These are phyloP conservation scores for Zele albiditarsus DNA, from an alignment of 2,888 invertebrate genomes.

Conservation along the genomic window DNA sequence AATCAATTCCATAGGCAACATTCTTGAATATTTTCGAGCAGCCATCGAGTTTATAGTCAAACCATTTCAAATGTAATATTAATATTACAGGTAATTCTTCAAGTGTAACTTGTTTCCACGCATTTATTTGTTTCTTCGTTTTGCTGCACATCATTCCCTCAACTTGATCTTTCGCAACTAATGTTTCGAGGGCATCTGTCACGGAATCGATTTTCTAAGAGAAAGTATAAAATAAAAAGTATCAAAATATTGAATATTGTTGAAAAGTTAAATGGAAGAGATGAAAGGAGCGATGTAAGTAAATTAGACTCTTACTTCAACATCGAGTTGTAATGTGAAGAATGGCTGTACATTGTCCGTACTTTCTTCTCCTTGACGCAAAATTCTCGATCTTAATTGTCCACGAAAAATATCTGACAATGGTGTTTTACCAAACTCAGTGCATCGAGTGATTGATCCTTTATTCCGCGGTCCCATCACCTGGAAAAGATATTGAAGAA, in stretches of 20 bases:
- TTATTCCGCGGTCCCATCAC: constrained; percentile 91
- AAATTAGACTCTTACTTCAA: constrained; percentile 80
- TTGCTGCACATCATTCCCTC: constrained; percentile 90
- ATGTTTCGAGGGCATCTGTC: constrained; percentile 88
- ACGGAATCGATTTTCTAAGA: constrained; percentile 87
- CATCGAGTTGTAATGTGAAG: constrained; percentile 94
- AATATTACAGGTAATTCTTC: constrained; percentile 93
- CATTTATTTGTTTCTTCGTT: constrained; percentile 88
- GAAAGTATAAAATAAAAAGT: constrained; percentile 17
- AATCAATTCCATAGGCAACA: constrained; percentile 90
- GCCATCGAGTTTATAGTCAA: constrained; percentile 90
- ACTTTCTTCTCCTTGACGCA: constrained; percentile 82
- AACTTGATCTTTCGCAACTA: constrained; percentile 88
- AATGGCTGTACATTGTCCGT: constrained; percentile 97
- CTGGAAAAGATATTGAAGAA: constrained; percentile 66
- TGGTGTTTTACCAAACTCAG: constrained; percentile 88
- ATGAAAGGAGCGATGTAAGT: background rate
- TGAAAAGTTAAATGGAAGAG: background rate
- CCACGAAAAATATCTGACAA: constrained; percentile 96
- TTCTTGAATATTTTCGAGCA: constrained; percentile 94
- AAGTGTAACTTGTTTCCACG: constrained; percentile 91
- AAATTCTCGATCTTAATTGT: constrained; percentile 88
- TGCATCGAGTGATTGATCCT: constrained; percentile 89
- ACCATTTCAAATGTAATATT: constrained; percentile 94
- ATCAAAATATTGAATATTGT: constrained; percentile 24